phyloP scores from a whole-genome alignment of 2,888 invertebrate species.

The Perizoma flavofasciatum region DNA sequence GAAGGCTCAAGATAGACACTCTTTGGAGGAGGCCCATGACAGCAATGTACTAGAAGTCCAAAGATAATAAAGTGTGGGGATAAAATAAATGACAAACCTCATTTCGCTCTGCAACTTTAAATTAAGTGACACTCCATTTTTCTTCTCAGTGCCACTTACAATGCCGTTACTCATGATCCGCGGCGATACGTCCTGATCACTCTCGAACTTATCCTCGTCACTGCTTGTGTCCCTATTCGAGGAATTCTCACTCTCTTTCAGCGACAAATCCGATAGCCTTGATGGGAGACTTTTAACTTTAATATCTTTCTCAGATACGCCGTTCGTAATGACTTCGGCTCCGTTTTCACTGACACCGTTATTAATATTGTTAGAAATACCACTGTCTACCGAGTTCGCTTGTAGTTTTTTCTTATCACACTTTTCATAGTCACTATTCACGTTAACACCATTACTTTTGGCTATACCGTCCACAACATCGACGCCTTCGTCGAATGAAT shows the following conservation, averaged over 20 bases:
- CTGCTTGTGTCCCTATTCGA: slow-evolving; percentile 62
- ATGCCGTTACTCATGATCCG: slow-evolving; percentile 53
- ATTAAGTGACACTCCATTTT: slow-evolving; percentile 72
- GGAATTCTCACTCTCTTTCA: slow-evolving; percentile 64
- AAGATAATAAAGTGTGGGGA: too few species aligned
- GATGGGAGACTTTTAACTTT: slow-evolving; percentile 59
- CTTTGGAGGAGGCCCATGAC: too few species aligned
- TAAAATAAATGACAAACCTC: slow-evolving; percentile 54
- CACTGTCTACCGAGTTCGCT: slow-evolving; percentile 75
- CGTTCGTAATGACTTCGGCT: slow-evolving; percentile 37
- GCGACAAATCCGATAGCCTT: slow-evolving; percentile 66
- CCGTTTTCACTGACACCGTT: slow-evolving; percentile 43
- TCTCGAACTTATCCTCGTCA: slow-evolving; percentile 72
- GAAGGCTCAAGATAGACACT: too few species aligned
- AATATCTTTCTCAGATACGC: slow-evolving; percentile 48
- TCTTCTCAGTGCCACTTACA: slow-evolving; percentile 58
- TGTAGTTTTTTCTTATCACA: slow-evolving; percentile 64
- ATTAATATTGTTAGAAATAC: slow-evolving; percentile 70
- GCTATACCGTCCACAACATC: slow-evolving; percentile 69
- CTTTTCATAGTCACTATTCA: slow-evolving; percentile 46
- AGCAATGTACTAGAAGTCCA: too few species aligned
- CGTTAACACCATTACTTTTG: slow-evolving; percentile 52
- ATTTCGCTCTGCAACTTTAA: slow-evolving; percentile 75
- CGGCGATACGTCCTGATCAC: slow-evolving; percentile 65
- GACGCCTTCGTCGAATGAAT: slow-evolving; percentile 74